Percentiles rank a stretch among this genome's conserved stretches.
These are phyloP conservation scores for Aspidiotus rigidus DNA, from an alignment of 2,888 invertebrate genomes.

Conservation along the genomic window DNA sequence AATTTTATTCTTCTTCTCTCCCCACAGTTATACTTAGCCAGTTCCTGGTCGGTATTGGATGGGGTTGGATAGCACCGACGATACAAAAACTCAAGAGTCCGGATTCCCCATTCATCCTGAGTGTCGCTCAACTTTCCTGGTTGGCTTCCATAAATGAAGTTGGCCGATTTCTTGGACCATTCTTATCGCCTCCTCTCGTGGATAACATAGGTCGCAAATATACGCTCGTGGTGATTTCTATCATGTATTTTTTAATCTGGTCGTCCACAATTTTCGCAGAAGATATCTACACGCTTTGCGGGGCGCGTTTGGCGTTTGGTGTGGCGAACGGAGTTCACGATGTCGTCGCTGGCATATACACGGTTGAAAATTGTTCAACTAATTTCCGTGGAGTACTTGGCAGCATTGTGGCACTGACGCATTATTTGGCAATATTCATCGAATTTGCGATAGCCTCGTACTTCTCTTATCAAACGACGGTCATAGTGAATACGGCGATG, in stretches of 20 bases:
- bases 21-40: too few relatives aligned
- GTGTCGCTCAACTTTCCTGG: conserved; percentile 16
- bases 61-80: too few relatives aligned
- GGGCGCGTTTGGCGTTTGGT: conserved; percentile 37
- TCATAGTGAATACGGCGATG: neutral
- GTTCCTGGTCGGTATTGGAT: too few relatives aligned
- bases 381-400: conserved; percentile 37
- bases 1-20: too few relatives aligned
- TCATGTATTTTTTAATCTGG: conserved; percentile 10
- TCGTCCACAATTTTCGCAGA: conserved; percentile 5
- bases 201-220: conserved; percentile 17
- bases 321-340: conserved; percentile 37
- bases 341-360: conserved; percentile 37
- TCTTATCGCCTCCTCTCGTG: conserved; percentile 2
- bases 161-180: conserved; percentile 2
- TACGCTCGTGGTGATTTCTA: too few relatives aligned
- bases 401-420: conserved; percentile 36
- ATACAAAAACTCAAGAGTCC: too few relatives aligned
- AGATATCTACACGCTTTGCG: conserved; percentile 31
- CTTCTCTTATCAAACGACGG: conserved; percentile 33
- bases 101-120: neutral
- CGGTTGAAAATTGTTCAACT: conserved; percentile 37
- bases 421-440: conserved; percentile 37
- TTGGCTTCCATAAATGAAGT: conserved; percentile 9
- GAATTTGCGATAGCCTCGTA: conserved; percentile 37